Percentiles rank a stretch among this genome's conserved stretches.
Conservation (phyloP, 2,797 vertebrate genomes). For the Gymnoscopelus microlampas region DNA sequence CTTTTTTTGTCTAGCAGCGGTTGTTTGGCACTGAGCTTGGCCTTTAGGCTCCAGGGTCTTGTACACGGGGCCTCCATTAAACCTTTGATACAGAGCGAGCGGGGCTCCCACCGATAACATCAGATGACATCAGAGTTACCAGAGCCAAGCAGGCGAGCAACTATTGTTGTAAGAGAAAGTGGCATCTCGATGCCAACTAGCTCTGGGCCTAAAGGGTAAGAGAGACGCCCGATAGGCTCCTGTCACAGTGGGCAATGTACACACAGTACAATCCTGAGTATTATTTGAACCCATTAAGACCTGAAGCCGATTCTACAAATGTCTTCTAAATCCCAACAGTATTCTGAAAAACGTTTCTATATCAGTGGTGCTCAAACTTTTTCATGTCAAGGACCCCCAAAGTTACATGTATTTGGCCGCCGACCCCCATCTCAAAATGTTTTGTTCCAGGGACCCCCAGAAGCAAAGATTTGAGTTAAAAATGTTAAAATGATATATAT, state of each 20-base stretch:
- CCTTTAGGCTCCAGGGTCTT: slow-evolving; percentile 50
- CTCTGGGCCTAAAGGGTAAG: not conserved
- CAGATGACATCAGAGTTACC: slow-evolving; percentile 49
- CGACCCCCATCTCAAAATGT: too few species aligned
- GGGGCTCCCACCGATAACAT: slow-evolving; percentile 47
- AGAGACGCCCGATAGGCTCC: slow-evolving; percentile 33
- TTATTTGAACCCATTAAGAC: too few species aligned
- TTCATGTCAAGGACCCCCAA: too few species aligned
- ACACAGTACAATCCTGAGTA: not conserved
- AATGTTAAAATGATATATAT: too few species aligned
- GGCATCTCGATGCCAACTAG: slow-evolving; percentile 11
- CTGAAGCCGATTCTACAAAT: too few species aligned
- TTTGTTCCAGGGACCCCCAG: too few species aligned
- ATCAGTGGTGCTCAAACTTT: too few species aligned
- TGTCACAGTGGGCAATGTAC: slow-evolving; percentile 33
- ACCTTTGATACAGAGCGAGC: slow-evolving; percentile 61
- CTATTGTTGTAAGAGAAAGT: slow-evolving; percentile 31
- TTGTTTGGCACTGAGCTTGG: slow-evolving; percentile 31
- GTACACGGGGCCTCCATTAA: slow-evolving; percentile 55
- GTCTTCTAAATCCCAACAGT: too few species aligned
- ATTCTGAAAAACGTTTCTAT: too few species aligned
- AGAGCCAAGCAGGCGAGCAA: slow-evolving; percentile 31
- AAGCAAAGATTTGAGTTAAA: too few species aligned
- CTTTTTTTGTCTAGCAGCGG: slow-evolving; percentile 54
- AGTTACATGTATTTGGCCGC: too few species aligned